Evolutionary conservation across 2,888 invertebrate species (phyloP), one percentile per base, ranked within the genome.

Genomic region (Folsomia candida): DNA sequence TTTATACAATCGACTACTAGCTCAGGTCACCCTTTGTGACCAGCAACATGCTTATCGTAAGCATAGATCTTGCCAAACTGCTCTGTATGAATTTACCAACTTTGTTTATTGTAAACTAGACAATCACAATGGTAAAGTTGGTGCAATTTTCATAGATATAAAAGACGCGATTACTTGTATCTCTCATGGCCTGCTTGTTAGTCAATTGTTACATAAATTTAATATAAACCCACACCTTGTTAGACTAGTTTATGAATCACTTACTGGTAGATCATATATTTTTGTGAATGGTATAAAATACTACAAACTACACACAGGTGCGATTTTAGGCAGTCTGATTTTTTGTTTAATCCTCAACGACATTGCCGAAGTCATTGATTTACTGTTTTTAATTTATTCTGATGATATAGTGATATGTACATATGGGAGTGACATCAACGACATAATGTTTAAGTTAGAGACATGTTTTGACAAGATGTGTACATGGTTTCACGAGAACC

Each of bases 111-210:
- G 68, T 0, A 25, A 65, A 4, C 58, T 80, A 2, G 77, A 79
- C 14, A 47, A 59, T n/a, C 20, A 14, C 1, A 59, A 28, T 25
- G 64, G 37, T 0, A 68, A 68, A 59, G 73, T 73, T 0, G 57
- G 70, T 14, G 72, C 72, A 24, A 29, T 75, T 14, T 73, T 75
- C 59, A 59, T 75, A n/a, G 75, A 73, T 59, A 78, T 81, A 25
- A 63, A 67, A 1, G 79, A 81, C 24, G 80, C 80, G 1, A 80
- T 80, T 64, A 80, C 81, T 63, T 70, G 67, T 22, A 73, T 81
- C 0, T 37, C 70, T 22, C 78, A 79, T 63, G 27, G 57, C 1
- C 66, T 72, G 47, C 66, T 80, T 1, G 4, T 78, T 20, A 2
- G 25, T n/a, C 79, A 78, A 29, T 62, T 80, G 1, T 67, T 59